Evolutionary conservation across 2,888 invertebrate species (phyloP).

Genomic region (Cyclophora albipunctata): DNA sequence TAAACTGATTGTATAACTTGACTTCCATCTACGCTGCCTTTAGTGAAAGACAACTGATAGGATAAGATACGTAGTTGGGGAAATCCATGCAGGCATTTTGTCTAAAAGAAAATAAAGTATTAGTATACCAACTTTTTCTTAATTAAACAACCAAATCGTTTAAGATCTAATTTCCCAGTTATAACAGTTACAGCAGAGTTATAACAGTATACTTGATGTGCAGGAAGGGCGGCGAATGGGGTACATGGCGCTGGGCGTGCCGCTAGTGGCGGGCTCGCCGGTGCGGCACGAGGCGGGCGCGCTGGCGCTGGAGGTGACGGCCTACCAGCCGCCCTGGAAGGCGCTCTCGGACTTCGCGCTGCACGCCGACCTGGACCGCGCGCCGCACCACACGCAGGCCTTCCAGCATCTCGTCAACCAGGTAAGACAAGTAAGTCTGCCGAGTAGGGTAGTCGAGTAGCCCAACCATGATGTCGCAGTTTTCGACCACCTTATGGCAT

Average conservation of each 20-base stretch:
- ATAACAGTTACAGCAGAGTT: too few relatives aligned
- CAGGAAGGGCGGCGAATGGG: slow-evolving; percentile 96
- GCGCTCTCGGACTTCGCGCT: slow-evolving; percentile 96
- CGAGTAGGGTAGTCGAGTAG: slow-evolving; percentile 23
- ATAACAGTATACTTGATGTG: not conserved
- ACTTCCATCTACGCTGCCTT: too few relatives aligned
- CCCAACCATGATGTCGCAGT: not conserved
- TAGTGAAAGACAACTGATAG: too few relatives aligned
- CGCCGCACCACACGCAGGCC: slow-evolving; percentile 90
- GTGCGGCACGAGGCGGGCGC: slow-evolving; percentile 93
- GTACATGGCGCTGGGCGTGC: slow-evolving; percentile 96
- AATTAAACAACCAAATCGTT: too few relatives aligned
- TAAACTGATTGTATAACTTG: too few relatives aligned
- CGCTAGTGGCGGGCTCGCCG: slow-evolving; percentile 97
- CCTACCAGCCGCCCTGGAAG: slow-evolving; percentile 98
- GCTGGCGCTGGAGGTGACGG: slow-evolving; percentile 88
- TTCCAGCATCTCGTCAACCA: slow-evolving; percentile 98
- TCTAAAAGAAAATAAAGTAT: too few relatives aligned
- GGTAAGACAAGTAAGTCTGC: slow-evolving; percentile 60
- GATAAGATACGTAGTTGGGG: too few relatives aligned
- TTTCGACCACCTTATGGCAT: too few relatives aligned
- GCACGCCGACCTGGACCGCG: slow-evolving; percentile 93
- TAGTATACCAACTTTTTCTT: too few relatives aligned
- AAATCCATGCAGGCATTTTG: too few relatives aligned
- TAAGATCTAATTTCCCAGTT: too few relatives aligned